Base-by-base conservation (phyloP, 2,113 vertebrate species). In the Meles meles region DNA sequence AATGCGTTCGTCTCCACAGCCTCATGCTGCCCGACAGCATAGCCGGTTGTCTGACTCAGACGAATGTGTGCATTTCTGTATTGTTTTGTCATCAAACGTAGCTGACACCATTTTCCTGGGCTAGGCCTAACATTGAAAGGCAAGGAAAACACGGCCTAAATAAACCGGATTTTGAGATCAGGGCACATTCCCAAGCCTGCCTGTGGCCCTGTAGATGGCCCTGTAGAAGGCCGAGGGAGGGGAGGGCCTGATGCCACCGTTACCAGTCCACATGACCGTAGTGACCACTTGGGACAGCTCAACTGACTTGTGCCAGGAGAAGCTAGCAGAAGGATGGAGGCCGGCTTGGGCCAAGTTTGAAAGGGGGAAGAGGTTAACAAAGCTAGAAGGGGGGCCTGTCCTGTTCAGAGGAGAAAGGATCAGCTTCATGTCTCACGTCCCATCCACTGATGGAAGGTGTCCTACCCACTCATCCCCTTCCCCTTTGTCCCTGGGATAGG, bases 401-500 rank as follows among this genome's bases (percentile, higher is more conserved):
- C 12, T 5, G 2, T n/a, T 20, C 44, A 42, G 34, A 11, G 67
- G 72, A 72, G 47, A 55, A 13, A 34, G 34, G n/a, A 23, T n/a
- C 7, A 3, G 52, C 20, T 1, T 14, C 44, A 10, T 7, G 1
- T 47, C 59, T 88, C 27, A 31, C 2, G 18, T 27, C 34, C 37
- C 0, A 27, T 11, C 7, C 5, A 0, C 37, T 25, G 52, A 10
- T 47, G 12, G 27, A 31, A 42, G 96, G 0, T 55, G 5, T 37
- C 27, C 61, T 52, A 52, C 59, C 85, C 37, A 52, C 57, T 80
- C 44, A 74, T 23, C 1, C 20, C 3, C 12, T 20, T 6, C 61
- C 15, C 2, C 57, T 47, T 84, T 96, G 0, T 89, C 77, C 29
- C 4, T 0, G 6, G 5, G 83, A 79, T 96, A 98, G 99, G 98